Conservation (phyloP, 1,140 invertebrate genomes). For the Panagrolaimus sp. region DNA sequence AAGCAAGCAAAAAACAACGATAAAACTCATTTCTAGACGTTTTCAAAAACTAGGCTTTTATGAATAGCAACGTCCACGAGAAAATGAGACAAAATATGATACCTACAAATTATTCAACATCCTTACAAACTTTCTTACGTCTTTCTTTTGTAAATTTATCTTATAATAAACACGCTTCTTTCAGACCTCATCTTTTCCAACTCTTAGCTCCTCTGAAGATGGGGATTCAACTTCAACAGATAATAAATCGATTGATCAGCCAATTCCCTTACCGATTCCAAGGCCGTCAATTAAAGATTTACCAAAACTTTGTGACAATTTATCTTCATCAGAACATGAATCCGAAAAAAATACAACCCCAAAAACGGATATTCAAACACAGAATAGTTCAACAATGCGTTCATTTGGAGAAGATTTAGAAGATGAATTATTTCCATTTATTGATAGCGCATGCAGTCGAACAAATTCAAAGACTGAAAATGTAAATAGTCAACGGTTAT, state of each 20-base stretch:
- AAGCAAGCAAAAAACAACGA: too few species aligned
- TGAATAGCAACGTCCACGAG: too few species aligned
- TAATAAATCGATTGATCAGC: background rate
- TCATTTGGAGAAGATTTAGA: slow-evolving; percentile 52
- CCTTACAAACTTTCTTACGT: too few species aligned
- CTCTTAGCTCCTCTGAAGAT: slow-evolving; percentile 37
- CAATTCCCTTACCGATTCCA: background rate
- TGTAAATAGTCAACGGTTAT: background rate
- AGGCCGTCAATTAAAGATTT: slow-evolving; percentile 12
- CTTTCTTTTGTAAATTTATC: too few species aligned
- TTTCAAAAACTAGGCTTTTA: too few species aligned
- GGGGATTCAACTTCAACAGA: background rate
- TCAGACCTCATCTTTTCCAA: slow-evolving; percentile 56
- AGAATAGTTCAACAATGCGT: slow-evolving; percentile 19
- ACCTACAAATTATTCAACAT: too few species aligned
- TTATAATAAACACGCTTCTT: too few species aligned
- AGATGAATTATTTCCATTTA: slow-evolving; percentile 45
- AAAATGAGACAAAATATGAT: too few species aligned
- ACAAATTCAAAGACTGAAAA: slow-evolving; percentile 4
- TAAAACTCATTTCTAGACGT: too few species aligned
- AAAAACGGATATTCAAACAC: slow-evolving; percentile 9
- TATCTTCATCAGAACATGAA: background rate
- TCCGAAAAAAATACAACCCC: background rate
- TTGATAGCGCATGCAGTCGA: slow-evolving; percentile 25
- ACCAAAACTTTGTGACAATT: slow-evolving; percentile 12